Conservation (phyloP, 1,140 invertebrate genomes). For the Dolichoris vasculosae region DNA sequence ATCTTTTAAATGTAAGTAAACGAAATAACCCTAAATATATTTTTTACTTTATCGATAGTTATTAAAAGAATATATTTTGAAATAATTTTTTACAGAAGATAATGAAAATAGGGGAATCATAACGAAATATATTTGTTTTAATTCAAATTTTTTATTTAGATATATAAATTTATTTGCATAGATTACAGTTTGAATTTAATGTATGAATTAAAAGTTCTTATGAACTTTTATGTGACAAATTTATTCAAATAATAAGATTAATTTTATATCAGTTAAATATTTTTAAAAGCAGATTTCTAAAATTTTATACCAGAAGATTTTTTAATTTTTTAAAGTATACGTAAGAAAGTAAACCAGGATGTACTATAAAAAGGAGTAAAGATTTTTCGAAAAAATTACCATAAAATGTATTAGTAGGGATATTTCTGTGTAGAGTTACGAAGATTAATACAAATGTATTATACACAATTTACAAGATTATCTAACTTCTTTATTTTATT, state of each 20-base stretch:
- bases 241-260: background rate
- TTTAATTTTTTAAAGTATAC: background rate
- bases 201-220: background rate
- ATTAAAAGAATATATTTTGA: too few relatives aligned
- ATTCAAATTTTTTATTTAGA: too few relatives aligned
- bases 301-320: background rate
- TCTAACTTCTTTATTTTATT: background rate
- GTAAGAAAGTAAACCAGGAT: background rate
- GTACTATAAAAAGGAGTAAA: background rate
- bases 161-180: too few relatives aligned
- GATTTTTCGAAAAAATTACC: conserved; percentile 15
- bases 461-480: background rate
- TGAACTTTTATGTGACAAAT: background rate
- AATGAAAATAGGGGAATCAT: too few relatives aligned
- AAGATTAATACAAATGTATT: conserved; percentile 18
- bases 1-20: too few relatives aligned
- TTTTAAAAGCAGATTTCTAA: background rate
- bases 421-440: background rate
- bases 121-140: too few relatives aligned
- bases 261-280: background rate
- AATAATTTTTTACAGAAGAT: too few relatives aligned
- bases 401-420: background rate
- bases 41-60: too few relatives aligned
- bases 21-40: too few relatives aligned
- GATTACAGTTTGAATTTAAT: too few relatives aligned